Conservation (phyloP, 2,797 vertebrate species). For the Myiotriccus ornatus region DNA sequence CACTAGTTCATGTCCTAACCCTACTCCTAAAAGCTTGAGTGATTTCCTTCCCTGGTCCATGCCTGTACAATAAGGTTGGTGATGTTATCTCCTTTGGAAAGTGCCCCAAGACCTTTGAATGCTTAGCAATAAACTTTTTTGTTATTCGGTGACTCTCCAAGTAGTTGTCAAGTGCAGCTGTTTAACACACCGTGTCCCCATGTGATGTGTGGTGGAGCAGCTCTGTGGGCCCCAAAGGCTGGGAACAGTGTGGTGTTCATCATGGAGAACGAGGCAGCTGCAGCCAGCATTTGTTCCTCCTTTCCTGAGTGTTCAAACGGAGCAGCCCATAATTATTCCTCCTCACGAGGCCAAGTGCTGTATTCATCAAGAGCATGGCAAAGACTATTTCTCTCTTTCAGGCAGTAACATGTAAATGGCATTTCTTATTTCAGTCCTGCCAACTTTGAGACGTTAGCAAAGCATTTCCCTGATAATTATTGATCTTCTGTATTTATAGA, state of each 20-base stretch:
- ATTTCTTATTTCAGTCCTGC: constrained; percentile 58
- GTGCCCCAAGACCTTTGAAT: neutral
- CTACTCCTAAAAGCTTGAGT: neutral
- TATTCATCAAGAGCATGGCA: neutral
- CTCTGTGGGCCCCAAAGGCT: neutral
- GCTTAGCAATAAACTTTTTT: neutral
- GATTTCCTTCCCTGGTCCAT: neutral
- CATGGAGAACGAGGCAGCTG: neutral
- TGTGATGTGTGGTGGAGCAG: neutral
- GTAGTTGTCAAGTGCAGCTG: neutral
- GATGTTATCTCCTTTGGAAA: neutral
- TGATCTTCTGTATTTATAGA: constrained; percentile 65
- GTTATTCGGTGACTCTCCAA: neutral
- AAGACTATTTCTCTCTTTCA: constrained; percentile 10
- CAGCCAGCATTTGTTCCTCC: neutral
- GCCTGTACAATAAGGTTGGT: neutral
- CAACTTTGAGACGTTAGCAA: constrained; percentile 48
- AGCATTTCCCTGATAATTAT: constrained; percentile 67
- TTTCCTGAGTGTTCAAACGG: constrained; percentile 25
- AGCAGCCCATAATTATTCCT: neutral
- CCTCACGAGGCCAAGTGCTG: neutral
- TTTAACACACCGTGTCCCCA: neutral
- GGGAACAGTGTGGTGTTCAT: neutral
- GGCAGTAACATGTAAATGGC: neutral
- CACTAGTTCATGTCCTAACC: neutral